Base-by-base conservation (phyloP, 2,797 vertebrate genomes). In the Dermochelys coriacea region DNA sequence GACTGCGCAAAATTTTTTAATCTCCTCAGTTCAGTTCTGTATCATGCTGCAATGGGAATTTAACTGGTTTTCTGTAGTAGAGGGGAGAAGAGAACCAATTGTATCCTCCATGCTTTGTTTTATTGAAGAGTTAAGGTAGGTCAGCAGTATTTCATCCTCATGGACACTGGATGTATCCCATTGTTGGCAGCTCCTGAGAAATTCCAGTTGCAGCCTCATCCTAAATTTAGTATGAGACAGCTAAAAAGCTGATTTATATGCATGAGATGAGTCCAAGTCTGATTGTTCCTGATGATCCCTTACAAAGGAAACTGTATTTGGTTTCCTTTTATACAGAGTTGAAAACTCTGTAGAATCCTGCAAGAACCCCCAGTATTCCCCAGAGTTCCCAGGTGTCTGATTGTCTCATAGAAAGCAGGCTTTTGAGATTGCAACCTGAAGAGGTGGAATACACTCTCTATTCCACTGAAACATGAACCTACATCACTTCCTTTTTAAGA, bases 1-100 rank as follows among this genome's bases (percentile, higher is more conserved):
- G 87, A 88, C 89, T 89, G 94, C 82, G 93, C 19, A 96, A 41
- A 18, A 86, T 94, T 96, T 84, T 81, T 88, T 80, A 93, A 11
- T 10, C 52, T 93, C 96, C 2, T 0, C 15, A 82, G 49, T 71
- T 82, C 88, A 83, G 10, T 16, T 80, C 0, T 1, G 3, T 92
- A 50, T n/a, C 19, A 8, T 57, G 87, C 55, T 15, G 57, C 59
- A 59, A 34, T 37, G 88, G 52, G 88, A 91, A 51, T 64, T 25
- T 41, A 34, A 81, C 50, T 78, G 1, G 2, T 41, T 92, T 80
- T 87, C 10, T 51, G 1, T 61, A 59, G 25, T 31, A 85, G 25
- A 41, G 34, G 8, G 12, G 23, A 16, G 55, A 89, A 25, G 41
- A 55, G 6, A 23, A 80, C 8, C 61, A 85, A 90, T 14, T 23